These are phyloP conservation scores for Agriotes lineatus DNA, from an alignment of 2,888 invertebrate species.

Conservation along the genomic window DNA sequence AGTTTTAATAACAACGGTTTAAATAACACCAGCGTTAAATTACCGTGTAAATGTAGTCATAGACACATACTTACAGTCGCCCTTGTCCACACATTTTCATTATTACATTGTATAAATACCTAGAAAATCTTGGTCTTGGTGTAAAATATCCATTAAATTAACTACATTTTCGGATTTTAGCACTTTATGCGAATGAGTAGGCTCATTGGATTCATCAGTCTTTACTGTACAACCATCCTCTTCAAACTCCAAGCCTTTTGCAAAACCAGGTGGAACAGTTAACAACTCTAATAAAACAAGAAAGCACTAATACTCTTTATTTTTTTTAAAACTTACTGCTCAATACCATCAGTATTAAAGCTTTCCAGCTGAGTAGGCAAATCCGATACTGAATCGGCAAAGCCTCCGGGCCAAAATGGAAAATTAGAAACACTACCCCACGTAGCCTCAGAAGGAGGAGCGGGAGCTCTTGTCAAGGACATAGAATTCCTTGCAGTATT, in stretches of 20 bases:
- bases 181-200: slow-evolving; percentile 51
- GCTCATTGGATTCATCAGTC: slow-evolving; percentile 41
- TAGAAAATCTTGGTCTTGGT: slow-evolving; percentile 72
- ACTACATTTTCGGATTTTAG: slow-evolving; percentile 62
- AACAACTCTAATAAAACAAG: slow-evolving; percentile 55
- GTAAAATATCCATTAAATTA: slow-evolving; percentile 73
- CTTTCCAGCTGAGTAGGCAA: slow-evolving; percentile 68
- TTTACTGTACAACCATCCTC: slow-evolving; percentile 69
- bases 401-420: slow-evolving; percentile 91
- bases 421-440: slow-evolving; percentile 84
- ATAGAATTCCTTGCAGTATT: slow-evolving; percentile 80
- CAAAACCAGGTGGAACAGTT: slow-evolving; percentile 77
- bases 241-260: slow-evolving; percentile 71
- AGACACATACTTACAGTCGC: too few relatives aligned
- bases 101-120: too few relatives aligned
- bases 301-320: too few relatives aligned
- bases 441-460: slow-evolving; percentile 77
- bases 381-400: slow-evolving; percentile 67
- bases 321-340: too few relatives aligned
- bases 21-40: too few relatives aligned
- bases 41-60: too few relatives aligned
- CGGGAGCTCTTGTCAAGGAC: slow-evolving; percentile 84
- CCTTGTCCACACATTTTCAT: too few relatives aligned
- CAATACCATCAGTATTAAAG: slow-evolving; percentile 61
- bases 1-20: too few relatives aligned